These are phyloP conservation scores for Sturmia bella DNA, from an alignment of 2,888 invertebrate species.

Conservation along the genomic window DNA sequence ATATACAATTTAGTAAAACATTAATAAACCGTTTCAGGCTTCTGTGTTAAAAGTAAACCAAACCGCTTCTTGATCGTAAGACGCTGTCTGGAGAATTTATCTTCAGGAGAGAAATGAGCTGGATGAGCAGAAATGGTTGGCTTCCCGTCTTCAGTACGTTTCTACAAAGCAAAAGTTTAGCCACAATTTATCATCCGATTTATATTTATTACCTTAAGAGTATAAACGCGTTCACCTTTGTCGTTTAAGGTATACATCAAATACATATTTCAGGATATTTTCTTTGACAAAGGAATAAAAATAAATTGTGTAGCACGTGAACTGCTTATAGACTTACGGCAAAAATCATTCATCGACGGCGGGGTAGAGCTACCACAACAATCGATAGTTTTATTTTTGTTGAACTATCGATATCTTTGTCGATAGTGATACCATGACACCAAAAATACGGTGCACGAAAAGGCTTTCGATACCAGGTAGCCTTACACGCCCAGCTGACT, in stretches of 20 bases:
- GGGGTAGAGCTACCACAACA: too few relatives aligned
- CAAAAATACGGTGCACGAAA: too few relatives aligned
- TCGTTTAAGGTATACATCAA: conserved; percentile 90
- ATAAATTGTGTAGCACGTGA: conserved; percentile 35
- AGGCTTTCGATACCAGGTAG: too few relatives aligned
- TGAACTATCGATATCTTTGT: too few relatives aligned
- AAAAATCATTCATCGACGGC: too few relatives aligned
- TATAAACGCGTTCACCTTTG: conserved; percentile 91
- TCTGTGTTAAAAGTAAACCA: conserved; percentile 92
- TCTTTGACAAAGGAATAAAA: background rate
- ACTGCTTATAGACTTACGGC: too few relatives aligned
- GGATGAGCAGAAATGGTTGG: conserved; percentile 95
- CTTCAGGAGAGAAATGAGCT: conserved; percentile 97
- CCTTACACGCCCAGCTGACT: too few relatives aligned
- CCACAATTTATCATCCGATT: background rate
- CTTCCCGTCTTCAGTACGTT: conserved; percentile 88
- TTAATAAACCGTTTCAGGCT: conserved; percentile 87
- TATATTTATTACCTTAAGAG: conserved; percentile 86
- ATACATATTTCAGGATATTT: conserved; percentile 84
- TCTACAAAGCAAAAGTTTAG: conserved; percentile 83
- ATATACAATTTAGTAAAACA: conserved; percentile 4
- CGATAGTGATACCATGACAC: too few relatives aligned
- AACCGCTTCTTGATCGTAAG: conserved; percentile 95
- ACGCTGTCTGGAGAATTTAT: conserved; percentile 94
- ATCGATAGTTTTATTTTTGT: too few relatives aligned